These are phyloP conservation scores for Laupala kohalensis DNA, from an alignment of 1,140 invertebrate genomes.

Conservation along the genomic window DNA sequence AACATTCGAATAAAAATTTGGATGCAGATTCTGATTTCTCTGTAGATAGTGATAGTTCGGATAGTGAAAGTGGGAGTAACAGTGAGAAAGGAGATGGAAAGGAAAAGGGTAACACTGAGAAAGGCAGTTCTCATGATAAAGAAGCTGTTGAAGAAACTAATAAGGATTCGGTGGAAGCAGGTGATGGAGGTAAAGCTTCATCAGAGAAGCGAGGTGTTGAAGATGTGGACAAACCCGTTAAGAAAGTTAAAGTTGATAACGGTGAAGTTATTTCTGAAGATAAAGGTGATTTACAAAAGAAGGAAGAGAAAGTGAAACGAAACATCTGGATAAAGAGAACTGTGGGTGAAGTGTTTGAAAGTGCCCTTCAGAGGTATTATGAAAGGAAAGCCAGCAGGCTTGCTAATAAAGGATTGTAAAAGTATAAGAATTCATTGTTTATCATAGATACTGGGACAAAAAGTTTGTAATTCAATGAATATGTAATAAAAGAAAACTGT, in stretches of 20 bases:
- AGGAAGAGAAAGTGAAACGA: conserved; percentile 32
- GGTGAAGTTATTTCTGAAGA: conserved; percentile 10
- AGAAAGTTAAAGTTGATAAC: conserved; percentile 12
- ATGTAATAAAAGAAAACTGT: too few species aligned
- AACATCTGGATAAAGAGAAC: conserved; percentile 77
- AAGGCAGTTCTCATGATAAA: conserved; percentile 20
- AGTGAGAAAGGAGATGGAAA: conserved; percentile 16
- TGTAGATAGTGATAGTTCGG: conserved; percentile 44
- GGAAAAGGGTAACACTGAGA: conserved; percentile 12
- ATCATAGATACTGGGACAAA: too few species aligned
- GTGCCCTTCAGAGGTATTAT: conserved; percentile 66
- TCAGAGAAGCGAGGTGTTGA: conserved; percentile 12
- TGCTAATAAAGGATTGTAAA: background rate
- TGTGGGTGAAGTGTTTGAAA: conserved; percentile 62
- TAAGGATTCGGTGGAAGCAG: conserved; percentile 19
- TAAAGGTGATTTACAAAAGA: background rate
- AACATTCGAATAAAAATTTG: conserved; percentile 40
- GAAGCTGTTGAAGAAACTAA: conserved; percentile 8
- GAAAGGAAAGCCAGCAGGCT: conserved; percentile 42
- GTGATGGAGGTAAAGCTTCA: conserved; percentile 9
- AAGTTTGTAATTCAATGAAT: too few species aligned
- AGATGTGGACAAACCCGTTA: conserved; percentile 4
- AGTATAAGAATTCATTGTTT: too few species aligned
- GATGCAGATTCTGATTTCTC: conserved; percentile 56
- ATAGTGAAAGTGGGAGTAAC: conserved; percentile 18